Evolutionary conservation across 2,888 invertebrate genomes (phyloP).

Genomic region (Carcina quercana): DNA sequence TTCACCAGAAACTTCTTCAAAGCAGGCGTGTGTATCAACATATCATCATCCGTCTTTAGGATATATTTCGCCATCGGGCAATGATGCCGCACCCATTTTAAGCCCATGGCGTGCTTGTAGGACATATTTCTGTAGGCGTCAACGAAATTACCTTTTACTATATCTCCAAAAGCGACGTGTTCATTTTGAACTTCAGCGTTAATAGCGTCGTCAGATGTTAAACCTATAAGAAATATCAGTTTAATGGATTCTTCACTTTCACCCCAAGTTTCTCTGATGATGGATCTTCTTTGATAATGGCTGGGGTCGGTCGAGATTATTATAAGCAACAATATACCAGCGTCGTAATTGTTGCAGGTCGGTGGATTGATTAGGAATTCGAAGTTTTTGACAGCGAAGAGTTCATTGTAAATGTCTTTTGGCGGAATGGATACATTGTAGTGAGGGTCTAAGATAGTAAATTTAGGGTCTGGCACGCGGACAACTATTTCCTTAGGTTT

Average conservation of each 20-base stretch:
- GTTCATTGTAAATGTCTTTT: neutral
- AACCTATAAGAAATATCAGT: constrained; percentile 80
- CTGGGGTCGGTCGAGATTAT: constrained; percentile 80
- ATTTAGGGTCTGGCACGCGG: neutral
- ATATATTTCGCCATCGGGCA: constrained; percentile 80
- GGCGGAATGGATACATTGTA: neutral
- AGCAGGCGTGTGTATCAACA: constrained; percentile 80
- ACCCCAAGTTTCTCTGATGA: constrained; percentile 86
- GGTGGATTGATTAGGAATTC: constrained; percentile 75
- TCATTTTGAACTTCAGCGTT: constrained; percentile 72
- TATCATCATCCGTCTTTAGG: constrained; percentile 85
- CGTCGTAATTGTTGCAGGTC: constrained; percentile 58
- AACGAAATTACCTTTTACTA: constrained; percentile 84
- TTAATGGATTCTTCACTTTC: constrained; percentile 64
- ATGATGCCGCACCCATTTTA: constrained; percentile 84
- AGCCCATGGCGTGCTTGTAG: constrained; percentile 87
- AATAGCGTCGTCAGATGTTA: constrained; percentile 29
- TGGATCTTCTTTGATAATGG: constrained; percentile 76
- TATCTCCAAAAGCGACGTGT: constrained; percentile 74
- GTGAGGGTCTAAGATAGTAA: neutral
- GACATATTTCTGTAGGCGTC: constrained; percentile 89
- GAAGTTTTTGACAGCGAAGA: constrained; percentile 77
- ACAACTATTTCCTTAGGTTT: too few species aligned
- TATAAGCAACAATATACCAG: constrained; percentile 74
- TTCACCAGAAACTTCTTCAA: constrained; percentile 74